Evolutionary conservation across 2,797 vertebrate genomes (phyloP), one percentile per base, ranked within the genome.

Genomic region (Spinus olivaceus): DNA sequence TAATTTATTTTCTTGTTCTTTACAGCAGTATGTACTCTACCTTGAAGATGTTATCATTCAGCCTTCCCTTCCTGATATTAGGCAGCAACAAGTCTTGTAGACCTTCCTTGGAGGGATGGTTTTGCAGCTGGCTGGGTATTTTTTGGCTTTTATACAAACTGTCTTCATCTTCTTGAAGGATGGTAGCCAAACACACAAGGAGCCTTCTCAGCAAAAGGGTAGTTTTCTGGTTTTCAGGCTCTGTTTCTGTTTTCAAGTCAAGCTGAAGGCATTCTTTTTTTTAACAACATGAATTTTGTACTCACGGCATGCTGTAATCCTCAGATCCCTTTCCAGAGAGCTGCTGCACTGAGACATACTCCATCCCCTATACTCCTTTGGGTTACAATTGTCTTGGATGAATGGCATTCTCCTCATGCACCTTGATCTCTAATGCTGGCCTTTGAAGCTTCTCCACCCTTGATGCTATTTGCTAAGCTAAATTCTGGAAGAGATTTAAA

Each of bases 61-160:
- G 12, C 6, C 14, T 4, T 69, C 22, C 22, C 2, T 83, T 70
- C 25, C n/a, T 79, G 27, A 6, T 4, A 1, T 0, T 33, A 32
- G 27, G n/a, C 14, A 70, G 15, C 25, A 76, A 18, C 14, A 64
- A 27, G 39, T 67, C 39, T 12, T 44, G 10, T 10, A 19, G 24
- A 23, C 20, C 42, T 65, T 70, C 22, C 27, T 49, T 35, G 44
- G 47, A 61, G 23, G 6, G 14, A 8, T 53, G n/a, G 8, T 6
- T 77, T 84, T 86, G 47, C 30, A 59, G 20, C 5, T 80, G 53
- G 17, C 22, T 32, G 21, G 39, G 13, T 3, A 7, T 21, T 71
- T 65, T 73, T 85, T 60, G 25, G 19, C 76, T 80, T 57, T 88
- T 8, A 14, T 19, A 7, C 4, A 17, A 88, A 46, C 24, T 28